phyloP scores from a whole-genome alignment of 2,113 vertebrate species.

The Cyprinodon brontotheroides region DNA sequence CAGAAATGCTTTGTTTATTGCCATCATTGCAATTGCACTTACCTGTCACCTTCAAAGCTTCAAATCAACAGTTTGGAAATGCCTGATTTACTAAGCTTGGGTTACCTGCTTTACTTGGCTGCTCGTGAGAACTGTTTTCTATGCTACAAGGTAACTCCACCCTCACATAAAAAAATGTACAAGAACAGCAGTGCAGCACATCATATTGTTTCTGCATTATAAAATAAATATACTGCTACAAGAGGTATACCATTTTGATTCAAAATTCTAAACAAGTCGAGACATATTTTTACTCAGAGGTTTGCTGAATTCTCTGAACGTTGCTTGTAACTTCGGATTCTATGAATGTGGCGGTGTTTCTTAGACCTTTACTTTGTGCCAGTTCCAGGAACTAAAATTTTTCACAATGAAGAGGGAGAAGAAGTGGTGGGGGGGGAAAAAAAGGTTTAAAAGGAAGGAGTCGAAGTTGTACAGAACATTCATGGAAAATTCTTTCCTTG shows the following conservation, averaged over 20 bases:
- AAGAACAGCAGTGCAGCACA: background rate
- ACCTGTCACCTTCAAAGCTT: constrained; percentile 6
- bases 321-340: background rate
- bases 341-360: background rate
- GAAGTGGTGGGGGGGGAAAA: background rate
- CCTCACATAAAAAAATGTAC: constrained; percentile 25
- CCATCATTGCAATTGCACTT: constrained; percentile 8
- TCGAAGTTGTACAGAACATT: background rate
- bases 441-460: background rate
- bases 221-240: background rate
- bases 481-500: background rate
- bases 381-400: background rate
- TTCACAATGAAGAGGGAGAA: background rate
- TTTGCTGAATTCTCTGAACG: constrained; percentile 7
- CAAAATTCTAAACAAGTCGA: background rate
- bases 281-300: background rate
- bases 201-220: background rate
- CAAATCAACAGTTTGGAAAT: constrained; percentile 24
- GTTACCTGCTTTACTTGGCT: background rate
- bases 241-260: background rate
- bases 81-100: background rate
- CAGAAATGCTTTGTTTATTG: constrained; percentile 29
- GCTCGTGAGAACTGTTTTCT: constrained; percentile 24
- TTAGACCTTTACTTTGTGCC: background rate
- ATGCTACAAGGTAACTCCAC: constrained; percentile 6